Percentiles rank a stretch among this genome's conserved stretches.
These are phyloP conservation scores for Sciurus carolinensis DNA, from an alignment of 2,797 vertebrate species.

Conservation along the genomic window DNA sequence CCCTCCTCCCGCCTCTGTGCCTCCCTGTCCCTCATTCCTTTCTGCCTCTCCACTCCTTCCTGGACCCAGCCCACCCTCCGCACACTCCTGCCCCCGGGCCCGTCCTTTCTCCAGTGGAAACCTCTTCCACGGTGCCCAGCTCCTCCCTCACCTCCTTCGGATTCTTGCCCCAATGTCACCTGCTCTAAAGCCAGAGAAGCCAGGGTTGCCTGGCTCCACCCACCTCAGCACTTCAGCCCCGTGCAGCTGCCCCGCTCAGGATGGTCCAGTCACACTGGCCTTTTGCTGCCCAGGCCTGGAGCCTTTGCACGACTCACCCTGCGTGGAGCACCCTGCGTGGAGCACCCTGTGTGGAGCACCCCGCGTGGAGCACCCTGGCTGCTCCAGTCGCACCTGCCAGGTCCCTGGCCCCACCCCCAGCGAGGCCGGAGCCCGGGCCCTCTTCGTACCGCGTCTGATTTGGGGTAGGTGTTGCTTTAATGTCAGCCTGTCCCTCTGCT, in stretches of 20 bases:
- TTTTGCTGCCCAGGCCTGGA: neutral
- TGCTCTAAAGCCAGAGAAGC: too few species aligned
- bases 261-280: neutral
- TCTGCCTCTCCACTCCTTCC: neutral
- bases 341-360: too few species aligned
- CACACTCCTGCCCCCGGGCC: too few species aligned
- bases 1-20: too few species aligned
- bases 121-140: too few species aligned
- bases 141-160: neutral
- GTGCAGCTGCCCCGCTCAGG: neutral
- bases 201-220: accelerated
- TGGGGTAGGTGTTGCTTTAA: neutral
- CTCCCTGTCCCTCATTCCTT: neutral
- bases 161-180: neutral
- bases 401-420: neutral
- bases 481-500: neutral
- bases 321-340: accelerated
- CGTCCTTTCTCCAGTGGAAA: too few species aligned
- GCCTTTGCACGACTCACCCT: neutral
- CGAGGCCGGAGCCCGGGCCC: neutral
- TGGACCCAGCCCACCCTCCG: too few species aligned
- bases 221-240: neutral
- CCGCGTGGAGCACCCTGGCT: too few species aligned
- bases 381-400: neutral
- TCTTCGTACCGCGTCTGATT: neutral